Evolutionary conservation across 2,888 invertebrate genomes (phyloP), one percentile per base, ranked within the genome.

Genomic region (Chaitophorus viminalis): DNA sequence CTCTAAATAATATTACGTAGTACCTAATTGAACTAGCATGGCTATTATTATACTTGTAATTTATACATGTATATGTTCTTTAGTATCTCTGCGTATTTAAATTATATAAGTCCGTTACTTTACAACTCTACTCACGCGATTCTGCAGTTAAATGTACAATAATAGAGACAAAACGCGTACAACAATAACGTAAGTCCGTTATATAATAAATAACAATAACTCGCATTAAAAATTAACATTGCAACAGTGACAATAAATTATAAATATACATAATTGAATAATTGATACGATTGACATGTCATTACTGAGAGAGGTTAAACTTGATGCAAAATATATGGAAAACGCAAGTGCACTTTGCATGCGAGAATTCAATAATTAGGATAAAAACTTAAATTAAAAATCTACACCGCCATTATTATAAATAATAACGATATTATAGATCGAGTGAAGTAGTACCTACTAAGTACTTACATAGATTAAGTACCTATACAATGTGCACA

Each of bases 201-300:
- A 21, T 60, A 31, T 36, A 60, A 83, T 75, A 83, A 39, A 83
- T 60, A 36, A 72, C 8, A 83, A 21, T 72, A 31, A 75, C 36
- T 74, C 11, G 60, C 14, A 60, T 29, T 75, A 29, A 72, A 72
- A 82, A 72, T n/a, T 17, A 82, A 82, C 3, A 74, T 74, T 54
- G 18, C 18, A 33, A 54, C 52, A 29, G 25, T 54, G 25, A 31
- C 11, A 25, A 14, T 39, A 46, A 82, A 33, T 46, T 60, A 25
- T 60, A 60, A 36, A 60, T 33, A 60, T 33, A 76, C 78, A 74
- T 60, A 60, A 54, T 54, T 18, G 36, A 54, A 82, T 29, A 17
- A 82, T 46, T 74, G 74, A 31, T 72, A 36, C n/a, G n/a, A n/a
- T n/a, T n/a, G n/a, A 54, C 18, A n/a, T 33, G 4, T 52, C 25